Evolutionary conservation across 1,140 invertebrate species (phyloP).

Genomic region (Venustaconcha ellipsiformis): DNA sequence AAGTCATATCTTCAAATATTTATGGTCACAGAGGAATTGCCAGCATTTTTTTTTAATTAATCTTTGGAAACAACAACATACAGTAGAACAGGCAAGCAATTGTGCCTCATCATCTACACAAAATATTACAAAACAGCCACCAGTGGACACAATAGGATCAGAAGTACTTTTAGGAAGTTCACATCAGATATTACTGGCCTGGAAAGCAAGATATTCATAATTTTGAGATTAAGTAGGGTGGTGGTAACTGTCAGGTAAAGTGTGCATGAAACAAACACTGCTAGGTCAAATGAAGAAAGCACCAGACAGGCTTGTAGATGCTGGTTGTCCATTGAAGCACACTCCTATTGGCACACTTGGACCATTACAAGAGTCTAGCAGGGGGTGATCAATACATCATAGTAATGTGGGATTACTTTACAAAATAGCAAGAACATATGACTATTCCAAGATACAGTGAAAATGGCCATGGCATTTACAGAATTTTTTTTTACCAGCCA

Average conservation of each 20-base stretch:
- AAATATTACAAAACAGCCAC: slow-evolving; percentile 9
- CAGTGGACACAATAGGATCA: slow-evolving; percentile 3
- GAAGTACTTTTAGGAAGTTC: slow-evolving; percentile 3
- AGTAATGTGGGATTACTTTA: slow-evolving; percentile 50
- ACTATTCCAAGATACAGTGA: slow-evolving; percentile 44
- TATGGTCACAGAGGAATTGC: too few relatives aligned
- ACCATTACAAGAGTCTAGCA: slow-evolving; percentile 7
- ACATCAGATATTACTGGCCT: slow-evolving; percentile 21
- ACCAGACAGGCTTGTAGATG: slow-evolving; percentile 1
- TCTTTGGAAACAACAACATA: background rate
- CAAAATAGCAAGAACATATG: slow-evolving; percentile 44
- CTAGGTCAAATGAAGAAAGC: background rate
- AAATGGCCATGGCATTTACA: slow-evolving; percentile 60
- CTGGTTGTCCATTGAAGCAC: slow-evolving; percentile 22
- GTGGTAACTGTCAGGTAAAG: slow-evolving; percentile 15
- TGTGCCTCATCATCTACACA: background rate
- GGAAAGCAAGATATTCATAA: background rate
- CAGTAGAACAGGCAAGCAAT: slow-evolving; percentile 4
- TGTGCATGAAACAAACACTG: slow-evolving; percentile 17
- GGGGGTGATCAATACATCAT: slow-evolving; percentile 48
- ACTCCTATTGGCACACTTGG: slow-evolving; percentile 22
- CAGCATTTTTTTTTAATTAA: too few relatives aligned
- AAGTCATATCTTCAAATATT: too few relatives aligned
- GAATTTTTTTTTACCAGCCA: slow-evolving; percentile 49
- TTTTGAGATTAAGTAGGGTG: background rate